These are phyloP conservation scores for Formica aserva DNA, from an alignment of 2,888 invertebrate genomes.

Conservation along the genomic window DNA sequence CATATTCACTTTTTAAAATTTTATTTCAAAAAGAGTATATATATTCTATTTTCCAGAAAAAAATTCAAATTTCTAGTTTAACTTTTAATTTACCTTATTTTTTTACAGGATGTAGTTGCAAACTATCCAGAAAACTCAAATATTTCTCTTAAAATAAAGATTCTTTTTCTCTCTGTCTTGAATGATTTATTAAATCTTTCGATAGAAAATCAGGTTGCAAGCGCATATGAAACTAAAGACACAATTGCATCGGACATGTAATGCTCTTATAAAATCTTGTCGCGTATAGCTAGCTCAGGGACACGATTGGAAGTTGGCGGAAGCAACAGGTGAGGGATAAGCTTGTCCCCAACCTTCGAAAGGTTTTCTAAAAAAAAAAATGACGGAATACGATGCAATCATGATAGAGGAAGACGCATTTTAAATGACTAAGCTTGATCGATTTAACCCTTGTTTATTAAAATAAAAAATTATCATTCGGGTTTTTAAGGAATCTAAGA, in stretches of 20 bases:
- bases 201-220: neutral
- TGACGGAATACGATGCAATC: neutral
- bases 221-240: constrained; percentile 12
- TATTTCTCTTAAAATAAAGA: neutral
- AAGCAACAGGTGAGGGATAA: constrained; percentile 78
- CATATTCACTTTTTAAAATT: neutral
- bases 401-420: neutral
- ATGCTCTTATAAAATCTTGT: constrained; percentile 40
- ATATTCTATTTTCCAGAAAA: neutral
- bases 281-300: constrained; percentile 15
- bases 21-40: neutral
- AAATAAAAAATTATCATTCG: neutral
- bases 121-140: neutral
- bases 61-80: neutral
- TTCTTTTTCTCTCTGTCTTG: neutral
- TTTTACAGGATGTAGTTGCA: neutral
- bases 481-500: neutral
- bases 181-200: neutral
- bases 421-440: constrained; percentile 8
- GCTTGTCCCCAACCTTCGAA: constrained; percentile 42
- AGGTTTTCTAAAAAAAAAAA: constrained; percentile 23
- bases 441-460: neutral
- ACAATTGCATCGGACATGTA: constrained; percentile 19
- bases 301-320: constrained; percentile 24
- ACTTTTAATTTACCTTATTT: neutral